phyloP scores from a whole-genome alignment of 2,797 vertebrate species.

The Botia kubotai region DNA sequence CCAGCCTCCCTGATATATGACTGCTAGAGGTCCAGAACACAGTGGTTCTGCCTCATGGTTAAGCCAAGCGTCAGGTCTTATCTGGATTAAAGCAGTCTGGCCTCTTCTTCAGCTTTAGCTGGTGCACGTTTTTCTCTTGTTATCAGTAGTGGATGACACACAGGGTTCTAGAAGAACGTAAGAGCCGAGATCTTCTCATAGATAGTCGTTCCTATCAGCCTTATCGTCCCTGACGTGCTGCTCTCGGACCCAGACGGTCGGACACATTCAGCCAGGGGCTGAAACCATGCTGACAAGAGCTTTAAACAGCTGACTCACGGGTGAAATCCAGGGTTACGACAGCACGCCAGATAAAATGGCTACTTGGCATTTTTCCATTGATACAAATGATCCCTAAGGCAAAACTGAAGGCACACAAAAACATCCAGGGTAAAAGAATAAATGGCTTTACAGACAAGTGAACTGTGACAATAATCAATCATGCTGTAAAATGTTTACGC shows the following conservation, averaged over 20 bases:
- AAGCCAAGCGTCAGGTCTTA: constrained; percentile 14
- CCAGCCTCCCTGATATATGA: constrained; percentile 4
- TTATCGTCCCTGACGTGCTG: constrained; percentile 38
- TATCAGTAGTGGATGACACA: constrained; percentile 63
- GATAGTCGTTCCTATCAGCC: constrained; percentile 38
- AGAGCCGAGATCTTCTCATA: constrained; percentile 53
- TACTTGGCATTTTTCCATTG: not conserved
- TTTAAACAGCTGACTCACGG: constrained; percentile 44
- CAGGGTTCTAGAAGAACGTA: constrained; percentile 64
- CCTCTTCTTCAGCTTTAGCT: constrained; percentile 36
- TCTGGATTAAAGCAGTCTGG: constrained; percentile 2
- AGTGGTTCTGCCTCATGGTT: not conserved
- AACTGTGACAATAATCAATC: not conserved
- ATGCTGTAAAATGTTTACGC: no score
- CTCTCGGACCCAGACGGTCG: constrained; percentile 49
- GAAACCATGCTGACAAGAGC: constrained; percentile 16
- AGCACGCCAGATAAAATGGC: not conserved
- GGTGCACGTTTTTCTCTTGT: constrained; percentile 63
- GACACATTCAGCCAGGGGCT: constrained; percentile 46
- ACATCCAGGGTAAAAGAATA: not conserved
- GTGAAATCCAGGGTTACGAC: constrained; percentile 17
- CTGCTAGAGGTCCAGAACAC: not conserved
- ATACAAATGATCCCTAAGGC: not conserved
- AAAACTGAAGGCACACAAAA: not conserved
- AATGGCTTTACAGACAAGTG: not conserved